Conservation (phyloP, 2,797 vertebrate species). For the Pterois miles region DNA sequence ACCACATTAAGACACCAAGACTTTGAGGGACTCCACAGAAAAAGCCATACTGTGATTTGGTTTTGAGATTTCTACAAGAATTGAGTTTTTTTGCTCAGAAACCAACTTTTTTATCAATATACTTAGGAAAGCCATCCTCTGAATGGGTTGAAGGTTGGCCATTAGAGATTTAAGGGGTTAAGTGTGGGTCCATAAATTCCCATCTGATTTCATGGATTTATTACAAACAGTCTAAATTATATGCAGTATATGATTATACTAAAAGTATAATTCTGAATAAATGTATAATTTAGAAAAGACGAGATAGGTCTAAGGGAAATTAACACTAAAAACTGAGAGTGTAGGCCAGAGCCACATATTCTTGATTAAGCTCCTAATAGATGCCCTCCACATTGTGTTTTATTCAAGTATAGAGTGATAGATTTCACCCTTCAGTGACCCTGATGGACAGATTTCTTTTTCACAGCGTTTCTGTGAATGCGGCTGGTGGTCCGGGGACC, state of each 20-base stretch:
- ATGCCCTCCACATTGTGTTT: neutral
- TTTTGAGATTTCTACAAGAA: too few species aligned
- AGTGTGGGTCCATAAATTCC: neutral
- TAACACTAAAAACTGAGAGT: neutral
- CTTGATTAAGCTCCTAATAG: neutral
- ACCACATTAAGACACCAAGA: too few species aligned
- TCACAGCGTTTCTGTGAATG: neutral
- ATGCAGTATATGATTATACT: neutral
- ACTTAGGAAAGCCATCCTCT: too few species aligned
- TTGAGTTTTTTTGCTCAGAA: too few species aligned
- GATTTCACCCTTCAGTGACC: neutral
- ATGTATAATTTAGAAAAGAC: neutral
- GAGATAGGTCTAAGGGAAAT: neutral
- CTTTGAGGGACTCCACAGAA: too few species aligned
- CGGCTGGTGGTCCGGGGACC: neutral
- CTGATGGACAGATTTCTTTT: conserved; percentile 1
- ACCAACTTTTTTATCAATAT: too few species aligned
- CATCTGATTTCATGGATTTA: neutral
- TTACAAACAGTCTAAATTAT: neutral
- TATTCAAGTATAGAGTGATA: neutral
- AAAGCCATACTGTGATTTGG: too few species aligned
- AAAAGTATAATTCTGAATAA: neutral
- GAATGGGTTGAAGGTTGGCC: too few species aligned
- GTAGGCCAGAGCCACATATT: neutral
- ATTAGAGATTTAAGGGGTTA: neutral